A percentile compares a stretch with the other conserved stretches of the same genome.
Evolutionary conservation across 1,140 invertebrate species (phyloP).

Genomic region (Streblospio benedicti): DNA sequence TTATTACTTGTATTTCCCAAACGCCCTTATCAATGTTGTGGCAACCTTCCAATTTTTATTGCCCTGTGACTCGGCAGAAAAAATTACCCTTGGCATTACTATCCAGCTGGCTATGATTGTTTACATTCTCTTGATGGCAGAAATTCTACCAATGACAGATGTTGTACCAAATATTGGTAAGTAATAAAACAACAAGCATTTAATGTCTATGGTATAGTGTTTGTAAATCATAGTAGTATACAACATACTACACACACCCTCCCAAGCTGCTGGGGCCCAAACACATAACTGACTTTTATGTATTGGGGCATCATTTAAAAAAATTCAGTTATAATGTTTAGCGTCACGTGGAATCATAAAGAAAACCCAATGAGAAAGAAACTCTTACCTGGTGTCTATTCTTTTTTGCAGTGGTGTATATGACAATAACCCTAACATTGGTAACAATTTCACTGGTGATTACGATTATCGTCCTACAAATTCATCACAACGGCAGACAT

Average conservation of each 20-base stretch:
- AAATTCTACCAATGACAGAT: neutral
- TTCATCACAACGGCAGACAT: neutral
- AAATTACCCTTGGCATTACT: neutral
- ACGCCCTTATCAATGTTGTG: neutral
- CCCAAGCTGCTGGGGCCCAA: neutral
- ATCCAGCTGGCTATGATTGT: neutral
- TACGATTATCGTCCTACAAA: neutral
- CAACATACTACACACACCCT: neutral
- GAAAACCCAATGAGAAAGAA: too few species aligned
- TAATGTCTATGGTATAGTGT: neutral
- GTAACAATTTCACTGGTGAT: neutral
- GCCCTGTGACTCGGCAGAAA: neutral
- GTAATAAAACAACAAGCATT: neutral
- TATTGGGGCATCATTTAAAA: neutral
- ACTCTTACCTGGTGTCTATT: neutral
- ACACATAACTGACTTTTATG: neutral
- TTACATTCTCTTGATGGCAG: neutral
- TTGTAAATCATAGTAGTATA: neutral
- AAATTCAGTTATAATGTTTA: neutral
- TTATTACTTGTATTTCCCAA: conserved; percentile 3
- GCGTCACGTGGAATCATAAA: neutral
- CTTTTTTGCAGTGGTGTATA: neutral
- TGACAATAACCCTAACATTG: neutral
- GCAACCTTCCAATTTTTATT: neutral
- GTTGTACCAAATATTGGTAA: neutral